Base-by-base conservation (phyloP, 2,797 vertebrate species). In the Cichlasoma orientale region DNA sequence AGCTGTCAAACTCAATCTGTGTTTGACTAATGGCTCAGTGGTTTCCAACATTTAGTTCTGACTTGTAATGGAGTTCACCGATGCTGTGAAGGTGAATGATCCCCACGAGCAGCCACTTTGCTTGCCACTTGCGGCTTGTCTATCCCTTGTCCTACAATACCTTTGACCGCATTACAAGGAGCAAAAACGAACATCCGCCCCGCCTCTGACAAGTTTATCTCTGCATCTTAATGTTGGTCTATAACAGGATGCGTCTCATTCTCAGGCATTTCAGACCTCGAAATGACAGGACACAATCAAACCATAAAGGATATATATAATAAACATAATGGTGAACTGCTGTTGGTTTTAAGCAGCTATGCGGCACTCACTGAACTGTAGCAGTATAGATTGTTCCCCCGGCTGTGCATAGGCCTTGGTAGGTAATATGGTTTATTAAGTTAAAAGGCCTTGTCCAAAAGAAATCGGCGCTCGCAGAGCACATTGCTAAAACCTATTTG, bases 21-120 rank as follows among this genome's bases (percentile, higher is more conserved):
- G 79, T 93, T 92, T 90, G 90, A 90, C 85, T 87, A 86, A 91
- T 88, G 88, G 84, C 7, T 13, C 84, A 6, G 80, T 27, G 80
- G 87, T 87, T 90, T 90, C 78, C 69, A 83, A 87, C 83, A 85
- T 88, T 85, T 87, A 84, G 82, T 80, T 83, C 75, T 61, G 78
- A 72, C 82, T 87, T 75, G 85, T 89, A 88, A 90, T 90, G 80
- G 85, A 92, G 82, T 89, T 89, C 80, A 75, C 73, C 68, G 82
- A 66, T 13, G 10, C 76, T 36, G 72, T 91, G 92, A 93, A 93
- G 91, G 92, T 93, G 92, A 95, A 87, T 72, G 80, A 89, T 92
- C 78, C 92, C 91, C 84, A 72, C 18, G 81, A 90, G 93, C 89
- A 68, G 82, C 79, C 72, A 69, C 84, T 86, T 74, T 63, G 61